Percentiles rank a stretch among this genome's conserved stretches.
phyloP scores from a whole-genome alignment of 2,888 invertebrate species.

The Schizaphis graminum region DNA sequence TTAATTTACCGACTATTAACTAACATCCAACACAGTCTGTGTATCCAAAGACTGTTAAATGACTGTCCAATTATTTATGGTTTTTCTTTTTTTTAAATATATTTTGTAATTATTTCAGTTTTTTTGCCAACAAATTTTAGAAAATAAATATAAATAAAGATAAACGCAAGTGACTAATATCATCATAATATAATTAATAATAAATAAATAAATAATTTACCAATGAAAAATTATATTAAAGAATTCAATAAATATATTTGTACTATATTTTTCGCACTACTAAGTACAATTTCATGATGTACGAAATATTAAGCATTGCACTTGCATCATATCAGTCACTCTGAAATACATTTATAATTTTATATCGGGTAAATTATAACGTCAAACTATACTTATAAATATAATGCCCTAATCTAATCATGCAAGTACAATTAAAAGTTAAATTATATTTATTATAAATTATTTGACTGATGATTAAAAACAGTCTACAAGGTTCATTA shows the following conservation, averaged over 20 bases:
- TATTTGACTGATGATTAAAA: background rate
- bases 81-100: background rate
- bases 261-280: background rate
- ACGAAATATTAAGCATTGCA: background rate
- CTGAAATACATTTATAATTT: no score
- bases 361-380: background rate
- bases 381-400: background rate
- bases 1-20: background rate
- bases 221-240: background rate
- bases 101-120: background rate
- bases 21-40: background rate
- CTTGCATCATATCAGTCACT: background rate
- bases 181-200: background rate
- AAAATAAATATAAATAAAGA: background rate
- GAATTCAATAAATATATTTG: background rate
- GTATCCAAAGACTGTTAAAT: no score
- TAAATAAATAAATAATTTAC: background rate
- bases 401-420: no score
- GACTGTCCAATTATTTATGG: background rate
- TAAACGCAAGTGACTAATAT: background rate
- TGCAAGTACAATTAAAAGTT: no score
- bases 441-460: background rate
- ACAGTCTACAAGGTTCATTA: background rate
- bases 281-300: background rate
- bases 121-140: background rate